A percentile compares a stretch with the other conserved stretches of the same genome.
Evolutionary conservation across 1,140 invertebrate species (phyloP).

Genomic region (Drosophila nikananu): DNA sequence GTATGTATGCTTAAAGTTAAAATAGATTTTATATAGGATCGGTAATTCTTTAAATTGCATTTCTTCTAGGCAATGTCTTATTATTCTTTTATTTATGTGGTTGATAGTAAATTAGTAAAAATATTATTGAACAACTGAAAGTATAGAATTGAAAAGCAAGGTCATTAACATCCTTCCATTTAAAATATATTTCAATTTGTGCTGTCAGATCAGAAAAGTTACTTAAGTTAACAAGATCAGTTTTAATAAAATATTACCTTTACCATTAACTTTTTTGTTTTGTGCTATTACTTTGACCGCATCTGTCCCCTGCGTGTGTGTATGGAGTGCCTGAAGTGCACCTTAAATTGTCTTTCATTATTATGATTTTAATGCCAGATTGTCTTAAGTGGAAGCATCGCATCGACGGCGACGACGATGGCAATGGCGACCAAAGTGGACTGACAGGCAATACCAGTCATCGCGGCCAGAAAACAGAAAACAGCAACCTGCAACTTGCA

Average conservation of each 20-base stretch:
- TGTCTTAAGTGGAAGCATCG: slow-evolving; percentile 68
- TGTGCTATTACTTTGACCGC: slow-evolving; percentile 1
- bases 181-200: too few species aligned
- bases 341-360: slow-evolving; percentile 81
- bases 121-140: too few species aligned
- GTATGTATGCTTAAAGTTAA: neutral
- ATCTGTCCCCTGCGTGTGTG: slow-evolving; percentile 21
- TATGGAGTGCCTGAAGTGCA: slow-evolving; percentile 55
- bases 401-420: slow-evolving; percentile 29
- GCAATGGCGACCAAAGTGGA: slow-evolving; percentile 28
- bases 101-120: too few species aligned
- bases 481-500: slow-evolving; percentile 36
- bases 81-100: too few species aligned
- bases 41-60: neutral
- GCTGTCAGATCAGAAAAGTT: too few species aligned
- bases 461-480: slow-evolving; percentile 12
- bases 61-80: too few species aligned
- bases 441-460: slow-evolving; percentile 34
- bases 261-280: neutral
- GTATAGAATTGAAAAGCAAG: too few species aligned
- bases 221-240: neutral
- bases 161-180: too few species aligned
- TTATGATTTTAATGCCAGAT: slow-evolving; percentile 77
- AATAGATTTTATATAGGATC: too few species aligned
- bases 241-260: neutral